Percentiles rank a stretch among this genome's conserved stretches.
phyloP scores from a whole-genome alignment of 30 jellyfish, hydroid and myxozoan genomes.

The Turritopsis dohrnii region DNA sequence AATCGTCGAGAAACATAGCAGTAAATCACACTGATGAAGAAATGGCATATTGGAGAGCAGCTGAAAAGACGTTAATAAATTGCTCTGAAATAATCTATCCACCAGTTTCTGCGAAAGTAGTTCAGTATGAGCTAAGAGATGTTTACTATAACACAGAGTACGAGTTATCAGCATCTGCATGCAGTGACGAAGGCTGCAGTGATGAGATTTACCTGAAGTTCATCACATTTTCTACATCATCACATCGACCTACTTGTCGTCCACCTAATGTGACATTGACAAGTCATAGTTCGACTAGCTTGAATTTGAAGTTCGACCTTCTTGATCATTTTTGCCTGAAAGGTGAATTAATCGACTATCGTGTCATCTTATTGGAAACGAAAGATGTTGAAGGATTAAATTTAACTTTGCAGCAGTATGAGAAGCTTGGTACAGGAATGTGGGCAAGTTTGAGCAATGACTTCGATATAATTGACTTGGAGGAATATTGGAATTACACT shows the following conservation, averaged over 20 bases:
- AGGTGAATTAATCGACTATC: background rate
- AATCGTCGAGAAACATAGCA: background rate
- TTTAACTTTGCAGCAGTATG: background rate
- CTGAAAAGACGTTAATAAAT: background rate
- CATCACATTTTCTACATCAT: background rate
- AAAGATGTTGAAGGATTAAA: background rate
- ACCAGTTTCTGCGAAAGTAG: background rate
- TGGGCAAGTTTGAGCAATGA: background rate
- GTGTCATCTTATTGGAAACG: background rate
- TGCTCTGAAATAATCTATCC: background rate
- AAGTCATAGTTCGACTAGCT: background rate
- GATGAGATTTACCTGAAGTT: background rate
- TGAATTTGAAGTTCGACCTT: slow-evolving; percentile 1
- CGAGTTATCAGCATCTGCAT: background rate
- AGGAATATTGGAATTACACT: slow-evolving; percentile 15
- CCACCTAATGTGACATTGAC: background rate
- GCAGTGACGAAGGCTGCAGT: background rate
- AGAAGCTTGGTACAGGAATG: background rate
- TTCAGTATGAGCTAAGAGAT: background rate
- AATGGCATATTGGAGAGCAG: background rate
- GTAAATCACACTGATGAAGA: background rate
- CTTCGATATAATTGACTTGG: background rate
- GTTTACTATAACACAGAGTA: background rate
- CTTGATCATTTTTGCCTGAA: slow-evolving; percentile 6
- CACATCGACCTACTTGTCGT: background rate